phyloP scores from a whole-genome alignment of 2,888 invertebrate genomes.

The Brassicogethes aeneus region DNA sequence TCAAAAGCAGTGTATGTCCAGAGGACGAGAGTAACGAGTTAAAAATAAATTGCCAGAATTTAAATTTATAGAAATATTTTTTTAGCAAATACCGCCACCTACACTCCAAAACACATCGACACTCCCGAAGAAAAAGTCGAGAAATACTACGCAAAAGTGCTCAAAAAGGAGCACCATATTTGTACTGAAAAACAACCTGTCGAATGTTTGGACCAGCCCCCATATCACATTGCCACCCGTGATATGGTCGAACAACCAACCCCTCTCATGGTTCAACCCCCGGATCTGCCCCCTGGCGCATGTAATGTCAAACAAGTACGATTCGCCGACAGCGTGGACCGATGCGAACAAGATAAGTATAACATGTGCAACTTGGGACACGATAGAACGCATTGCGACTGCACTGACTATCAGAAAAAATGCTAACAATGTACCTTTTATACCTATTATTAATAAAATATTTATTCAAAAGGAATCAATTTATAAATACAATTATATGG shows the following conservation, averaged over 20 bases:
- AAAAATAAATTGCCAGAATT: slow-evolving; percentile 3
- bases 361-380: slow-evolving; percentile 33
- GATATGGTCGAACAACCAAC: slow-evolving; percentile 12
- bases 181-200: slow-evolving; percentile 27
- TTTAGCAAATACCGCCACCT: slow-evolving; percentile 13
- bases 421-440: slow-evolving; percentile 8
- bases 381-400: slow-evolving; percentile 31
- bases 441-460: neutral
- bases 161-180: slow-evolving; percentile 32
- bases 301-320: slow-evolving; percentile 29
- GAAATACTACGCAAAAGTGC: slow-evolving; percentile 35
- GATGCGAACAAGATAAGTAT: slow-evolving; percentile 28
- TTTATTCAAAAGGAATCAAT: too few species aligned
- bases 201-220: slow-evolving; percentile 26
- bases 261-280: slow-evolving; percentile 31
- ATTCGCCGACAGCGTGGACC: slow-evolving; percentile 30
- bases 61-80: slow-evolving; percentile 17
- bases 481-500: too few species aligned
- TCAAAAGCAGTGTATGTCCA: slow-evolving; percentile 26
- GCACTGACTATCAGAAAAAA: slow-evolving; percentile 29
- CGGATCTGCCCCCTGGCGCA: slow-evolving; percentile 28
- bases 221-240: slow-evolving; percentile 8
- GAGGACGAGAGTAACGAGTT: slow-evolving; percentile 19
- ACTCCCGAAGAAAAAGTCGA: slow-evolving; percentile 35
- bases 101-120: slow-evolving; percentile 35